These are phyloP conservation scores for Balearica regulorum DNA, from an alignment of 2,797 vertebrate genomes.

Conservation along the genomic window DNA sequence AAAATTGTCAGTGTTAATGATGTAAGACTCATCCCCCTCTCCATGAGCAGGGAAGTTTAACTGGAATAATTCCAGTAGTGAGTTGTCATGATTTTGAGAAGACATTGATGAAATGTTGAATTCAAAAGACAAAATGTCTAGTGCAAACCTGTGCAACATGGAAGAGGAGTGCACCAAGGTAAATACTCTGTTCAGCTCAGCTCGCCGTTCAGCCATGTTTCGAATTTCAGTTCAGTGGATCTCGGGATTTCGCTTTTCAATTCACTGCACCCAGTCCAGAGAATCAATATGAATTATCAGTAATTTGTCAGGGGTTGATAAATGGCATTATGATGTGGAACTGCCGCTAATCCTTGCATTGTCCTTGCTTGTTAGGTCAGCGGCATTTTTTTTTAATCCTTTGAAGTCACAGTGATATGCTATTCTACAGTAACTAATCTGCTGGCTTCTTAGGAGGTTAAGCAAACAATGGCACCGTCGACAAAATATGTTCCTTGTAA, in stretches of 20 bases:
- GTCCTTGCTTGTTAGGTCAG: neutral
- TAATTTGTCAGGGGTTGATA: constrained; percentile 39
- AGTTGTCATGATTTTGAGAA: neutral
- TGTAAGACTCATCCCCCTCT: too few species aligned
- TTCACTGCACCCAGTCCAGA: neutral
- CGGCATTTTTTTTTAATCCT: neutral
- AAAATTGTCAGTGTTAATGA: fast-evolving
- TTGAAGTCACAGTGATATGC: neutral
- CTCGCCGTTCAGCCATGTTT: neutral
- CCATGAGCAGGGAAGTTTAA: neutral
- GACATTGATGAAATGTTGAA: fast-evolving
- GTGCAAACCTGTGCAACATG: fast-evolving
- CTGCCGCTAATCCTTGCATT: neutral
- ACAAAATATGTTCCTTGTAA: neutral
- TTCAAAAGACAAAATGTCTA: neutral
- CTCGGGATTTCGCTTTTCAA: neutral
- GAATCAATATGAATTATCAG: constrained; percentile 49
- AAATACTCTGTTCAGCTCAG: neutral
- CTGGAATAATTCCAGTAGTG: neutral
- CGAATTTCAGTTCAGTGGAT: neutral
- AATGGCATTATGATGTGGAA: neutral
- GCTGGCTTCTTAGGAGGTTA: neutral
- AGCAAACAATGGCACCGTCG: fast-evolving
- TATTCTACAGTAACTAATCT: neutral
- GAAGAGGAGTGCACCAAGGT: neutral